These are phyloP conservation scores for Calliscelio sp. DNA, from an alignment of 2,888 invertebrate genomes.

Conservation along the genomic window DNA sequence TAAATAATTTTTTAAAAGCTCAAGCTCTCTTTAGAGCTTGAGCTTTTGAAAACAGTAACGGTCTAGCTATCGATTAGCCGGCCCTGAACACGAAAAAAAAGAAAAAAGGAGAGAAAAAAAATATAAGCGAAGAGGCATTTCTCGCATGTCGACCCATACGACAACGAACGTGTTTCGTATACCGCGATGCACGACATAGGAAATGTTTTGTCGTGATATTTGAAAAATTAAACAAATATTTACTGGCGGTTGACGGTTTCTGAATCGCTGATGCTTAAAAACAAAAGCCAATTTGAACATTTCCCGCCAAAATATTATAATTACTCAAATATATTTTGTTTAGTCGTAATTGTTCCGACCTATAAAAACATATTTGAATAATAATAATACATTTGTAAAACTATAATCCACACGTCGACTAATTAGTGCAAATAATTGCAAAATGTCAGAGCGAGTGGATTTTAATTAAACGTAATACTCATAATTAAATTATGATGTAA, in stretches of 20 bases:
- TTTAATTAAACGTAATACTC: slow-evolving; percentile 33
- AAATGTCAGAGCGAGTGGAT: slow-evolving; percentile 17
- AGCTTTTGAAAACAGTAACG: slow-evolving; percentile 57
- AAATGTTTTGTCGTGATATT: slow-evolving; percentile 61
- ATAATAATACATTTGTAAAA: slow-evolving; percentile 17
- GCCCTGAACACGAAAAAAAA: slow-evolving; percentile 52
- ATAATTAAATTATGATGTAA: slow-evolving; percentile 43
- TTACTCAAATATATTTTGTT: too few relatives aligned
- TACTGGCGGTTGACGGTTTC: slow-evolving; percentile 1
- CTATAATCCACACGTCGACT: slow-evolving; percentile 10
- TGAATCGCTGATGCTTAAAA: background rate
- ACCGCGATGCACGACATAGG: slow-evolving; percentile 64
- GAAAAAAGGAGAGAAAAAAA: slow-evolving; percentile 22
- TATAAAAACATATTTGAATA: background rate
- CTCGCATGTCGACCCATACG: slow-evolving; percentile 65
- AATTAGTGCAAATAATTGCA: slow-evolving; percentile 39
- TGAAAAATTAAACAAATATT: slow-evolving; percentile 44
- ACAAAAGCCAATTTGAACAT: background rate
- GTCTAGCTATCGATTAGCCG: slow-evolving; percentile 67
- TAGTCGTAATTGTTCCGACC: too few relatives aligned
- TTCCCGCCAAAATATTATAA: slow-evolving; percentile 15
- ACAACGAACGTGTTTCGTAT: slow-evolving; percentile 68
- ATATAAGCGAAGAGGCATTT: slow-evolving; percentile 66
- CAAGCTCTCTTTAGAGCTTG: slow-evolving; percentile 47
- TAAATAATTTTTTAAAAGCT: too few relatives aligned